phyloP scores from a whole-genome alignment of 2,113 vertebrate species.

The Notarius quadriscutis region DNA sequence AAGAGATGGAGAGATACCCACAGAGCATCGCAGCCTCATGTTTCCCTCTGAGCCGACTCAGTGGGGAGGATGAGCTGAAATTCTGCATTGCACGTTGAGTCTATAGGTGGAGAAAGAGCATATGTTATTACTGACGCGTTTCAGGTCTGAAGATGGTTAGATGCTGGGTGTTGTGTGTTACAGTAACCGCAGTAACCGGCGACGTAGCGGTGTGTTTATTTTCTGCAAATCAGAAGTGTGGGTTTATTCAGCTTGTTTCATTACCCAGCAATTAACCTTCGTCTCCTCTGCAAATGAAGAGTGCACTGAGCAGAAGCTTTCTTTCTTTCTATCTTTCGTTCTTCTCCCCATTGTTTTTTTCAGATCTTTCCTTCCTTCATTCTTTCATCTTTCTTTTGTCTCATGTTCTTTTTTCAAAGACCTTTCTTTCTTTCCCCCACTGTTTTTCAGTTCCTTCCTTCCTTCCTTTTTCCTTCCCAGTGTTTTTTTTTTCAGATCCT shows the following conservation, averaged over 20 bases:
- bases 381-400: not conserved
- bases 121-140: constrained; percentile 14
- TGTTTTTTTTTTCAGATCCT: not conserved
- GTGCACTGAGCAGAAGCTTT: constrained; percentile 3
- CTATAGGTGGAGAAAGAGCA: constrained; percentile 7
- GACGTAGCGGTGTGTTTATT: not conserved
- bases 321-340: not conserved
- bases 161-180: not conserved
- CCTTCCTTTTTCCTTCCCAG: not conserved
- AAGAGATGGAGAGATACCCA: constrained; percentile 50
- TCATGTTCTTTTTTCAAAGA: no score
- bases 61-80: constrained; percentile 20
- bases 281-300: constrained; percentile 25
- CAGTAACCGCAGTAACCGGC: not conserved
- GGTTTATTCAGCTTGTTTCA: constrained; percentile 52
- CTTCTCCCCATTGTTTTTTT: not conserved
- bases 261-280: constrained; percentile 63
- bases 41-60: constrained; percentile 14
- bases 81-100: not conserved
- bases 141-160: not conserved
- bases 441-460: not conserved
- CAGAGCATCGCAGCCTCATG: constrained; percentile 36
- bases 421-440: not conserved
- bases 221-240: constrained; percentile 9
- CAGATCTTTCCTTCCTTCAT: not conserved